These are phyloP conservation scores for Zeuzera pyrina DNA, from an alignment of 2,888 invertebrate genomes.

Conservation along the genomic window DNA sequence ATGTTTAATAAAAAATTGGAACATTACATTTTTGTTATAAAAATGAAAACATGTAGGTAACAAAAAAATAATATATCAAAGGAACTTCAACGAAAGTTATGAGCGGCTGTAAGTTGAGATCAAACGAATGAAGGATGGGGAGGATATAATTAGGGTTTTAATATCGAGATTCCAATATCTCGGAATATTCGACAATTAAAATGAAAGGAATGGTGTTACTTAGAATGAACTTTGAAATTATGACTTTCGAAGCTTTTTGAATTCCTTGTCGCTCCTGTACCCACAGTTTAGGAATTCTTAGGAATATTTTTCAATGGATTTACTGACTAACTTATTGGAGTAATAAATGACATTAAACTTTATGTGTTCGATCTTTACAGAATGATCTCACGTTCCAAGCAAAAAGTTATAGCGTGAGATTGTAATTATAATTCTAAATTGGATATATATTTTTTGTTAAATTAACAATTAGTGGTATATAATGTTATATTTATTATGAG, in stretches of 20 bases:
- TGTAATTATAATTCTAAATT: conserved; percentile 3
- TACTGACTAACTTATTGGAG: conserved; percentile 9
- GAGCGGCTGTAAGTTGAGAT: too few relatives aligned
- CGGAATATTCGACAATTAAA: too few relatives aligned
- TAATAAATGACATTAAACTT: conserved; percentile 15
- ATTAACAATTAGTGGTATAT: not conserved
- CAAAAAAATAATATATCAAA: too few relatives aligned
- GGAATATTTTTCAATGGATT: conserved; percentile 8
- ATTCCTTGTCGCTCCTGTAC: conserved; percentile 5
- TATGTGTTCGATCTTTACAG: conserved; percentile 12
- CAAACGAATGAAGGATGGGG: too few relatives aligned
- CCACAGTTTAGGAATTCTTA: conserved; percentile 10
- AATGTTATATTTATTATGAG: not conserved
- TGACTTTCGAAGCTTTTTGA: conserved; percentile 13
- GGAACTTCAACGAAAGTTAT: too few relatives aligned
- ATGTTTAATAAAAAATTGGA: too few relatives aligned
- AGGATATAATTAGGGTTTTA: too few relatives aligned
- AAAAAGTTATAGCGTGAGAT: not conserved
- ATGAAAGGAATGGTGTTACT: conserved; percentile 17
- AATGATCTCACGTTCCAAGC: conserved; percentile 18
- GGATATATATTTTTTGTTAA: conserved; percentile 5
- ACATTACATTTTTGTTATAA: too few relatives aligned
- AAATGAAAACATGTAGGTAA: too few relatives aligned
- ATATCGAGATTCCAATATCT: too few relatives aligned
- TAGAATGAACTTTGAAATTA: conserved; percentile 19